These are phyloP conservation scores for Psittacula echo DNA, from an alignment of 2,797 vertebrate species.

Conservation along the genomic window DNA sequence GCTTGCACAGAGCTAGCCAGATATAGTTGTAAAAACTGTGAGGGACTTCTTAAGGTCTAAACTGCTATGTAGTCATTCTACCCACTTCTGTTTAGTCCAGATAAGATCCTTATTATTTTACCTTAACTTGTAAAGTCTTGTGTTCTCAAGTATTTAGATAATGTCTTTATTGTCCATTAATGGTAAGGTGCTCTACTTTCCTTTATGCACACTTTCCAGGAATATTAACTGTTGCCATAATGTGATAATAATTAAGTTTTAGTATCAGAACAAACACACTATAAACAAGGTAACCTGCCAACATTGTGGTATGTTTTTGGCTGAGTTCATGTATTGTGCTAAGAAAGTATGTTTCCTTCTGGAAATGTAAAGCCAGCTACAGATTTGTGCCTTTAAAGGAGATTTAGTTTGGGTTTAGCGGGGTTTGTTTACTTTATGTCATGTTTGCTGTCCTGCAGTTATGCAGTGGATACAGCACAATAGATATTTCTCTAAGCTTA, in stretches of 20 bases:
- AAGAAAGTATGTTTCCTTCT: not conserved
- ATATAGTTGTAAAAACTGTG: not conserved
- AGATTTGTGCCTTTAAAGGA: not conserved
- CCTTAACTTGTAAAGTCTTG: not conserved
- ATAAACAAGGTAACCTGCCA: not conserved
- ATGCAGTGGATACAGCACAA: not conserved
- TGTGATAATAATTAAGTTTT: not conserved
- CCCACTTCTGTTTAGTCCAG: not conserved
- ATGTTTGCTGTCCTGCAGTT: not conserved
- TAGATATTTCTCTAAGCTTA: not conserved
- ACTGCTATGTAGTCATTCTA: not conserved
- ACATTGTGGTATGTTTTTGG: not conserved
- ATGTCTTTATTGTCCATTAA: not conserved
- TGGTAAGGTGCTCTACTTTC: not conserved
- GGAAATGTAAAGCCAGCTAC: not conserved
- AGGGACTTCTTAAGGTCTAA: not conserved
- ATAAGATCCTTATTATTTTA: not conserved
- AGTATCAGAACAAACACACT: not conserved
- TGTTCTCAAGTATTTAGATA: not conserved
- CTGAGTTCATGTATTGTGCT: not conserved
- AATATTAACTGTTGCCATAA: not conserved
- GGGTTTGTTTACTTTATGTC: not conserved
- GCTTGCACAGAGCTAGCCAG: not conserved
- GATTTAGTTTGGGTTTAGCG: not conserved
- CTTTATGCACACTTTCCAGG: not conserved